phyloP scores from a whole-genome alignment of 2,797 vertebrate species.

The Erethizon dorsatum region DNA sequence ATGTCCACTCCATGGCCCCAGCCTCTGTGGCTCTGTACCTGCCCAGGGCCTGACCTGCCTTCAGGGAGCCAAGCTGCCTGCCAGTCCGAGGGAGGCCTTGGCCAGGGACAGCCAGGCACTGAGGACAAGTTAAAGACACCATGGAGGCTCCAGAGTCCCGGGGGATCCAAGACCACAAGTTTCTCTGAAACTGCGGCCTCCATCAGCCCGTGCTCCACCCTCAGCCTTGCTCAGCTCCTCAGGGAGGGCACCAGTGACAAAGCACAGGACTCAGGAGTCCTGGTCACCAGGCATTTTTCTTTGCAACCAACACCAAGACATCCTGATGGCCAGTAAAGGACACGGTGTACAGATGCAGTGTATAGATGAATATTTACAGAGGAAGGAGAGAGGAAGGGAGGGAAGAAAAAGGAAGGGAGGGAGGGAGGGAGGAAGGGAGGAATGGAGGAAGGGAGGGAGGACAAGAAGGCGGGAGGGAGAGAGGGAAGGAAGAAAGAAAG shows the following conservation, averaged over 20 bases:
- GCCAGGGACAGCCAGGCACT: background rate
- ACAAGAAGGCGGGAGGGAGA: background rate
- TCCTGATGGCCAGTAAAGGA: rapidly evolving
- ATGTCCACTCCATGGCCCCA: background rate
- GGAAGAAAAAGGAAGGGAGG: rapidly evolving
- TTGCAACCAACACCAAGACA: background rate
- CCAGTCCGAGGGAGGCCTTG: rapidly evolving
- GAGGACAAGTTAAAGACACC: background rate
- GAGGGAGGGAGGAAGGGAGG: no score
- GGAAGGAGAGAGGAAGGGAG: background rate
- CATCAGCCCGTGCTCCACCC: rapidly evolving
- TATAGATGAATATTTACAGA: background rate
- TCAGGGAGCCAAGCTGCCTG: background rate
- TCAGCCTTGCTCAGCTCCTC: background rate
- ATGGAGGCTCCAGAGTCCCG: background rate
- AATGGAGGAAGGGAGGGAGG: background rate
- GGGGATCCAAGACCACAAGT: background rate
- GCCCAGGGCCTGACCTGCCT: background rate
- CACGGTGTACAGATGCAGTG: rapidly evolving
- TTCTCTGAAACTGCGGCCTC: background rate
- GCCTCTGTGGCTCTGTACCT: rapidly evolving
- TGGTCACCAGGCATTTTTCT: background rate
- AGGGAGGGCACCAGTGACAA: background rate
- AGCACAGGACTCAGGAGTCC: background rate
- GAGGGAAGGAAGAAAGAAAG: background rate